A percentile compares a stretch with the other conserved stretches of the same genome.
Conservation (phyloP, 2,888 invertebrate species). For the Limnephilus auricula region DNA sequence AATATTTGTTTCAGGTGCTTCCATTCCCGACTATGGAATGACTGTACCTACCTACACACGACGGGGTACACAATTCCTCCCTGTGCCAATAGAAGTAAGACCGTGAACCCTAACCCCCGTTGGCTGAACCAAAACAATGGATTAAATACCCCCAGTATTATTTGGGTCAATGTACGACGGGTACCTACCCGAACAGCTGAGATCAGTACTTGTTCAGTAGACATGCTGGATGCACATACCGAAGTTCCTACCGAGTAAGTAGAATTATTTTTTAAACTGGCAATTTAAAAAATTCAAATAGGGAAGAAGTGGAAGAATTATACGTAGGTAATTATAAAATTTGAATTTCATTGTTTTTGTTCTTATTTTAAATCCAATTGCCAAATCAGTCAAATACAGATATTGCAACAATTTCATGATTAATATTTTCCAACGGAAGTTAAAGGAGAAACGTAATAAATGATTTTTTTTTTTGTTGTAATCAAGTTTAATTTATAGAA, state of each 20-base stretch:
- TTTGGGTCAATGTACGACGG: slow-evolving; percentile 48
- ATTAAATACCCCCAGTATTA: slow-evolving; percentile 26
- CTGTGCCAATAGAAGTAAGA: slow-evolving; percentile 26
- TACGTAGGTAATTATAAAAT: too few species aligned
- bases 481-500: too few species aligned
- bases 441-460: too few species aligned
- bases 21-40: neutral
- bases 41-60: neutral
- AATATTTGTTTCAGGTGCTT: neutral
- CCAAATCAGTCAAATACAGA: too few species aligned
- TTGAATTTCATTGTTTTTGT: too few species aligned
- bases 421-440: too few species aligned
- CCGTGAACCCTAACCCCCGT: slow-evolving; percentile 41
- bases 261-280: neutral
- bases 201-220: slow-evolving; percentile 4
- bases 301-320: too few species aligned
- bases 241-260: neutral
- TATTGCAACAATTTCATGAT: too few species aligned
- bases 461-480: too few species aligned
- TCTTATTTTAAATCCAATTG: too few species aligned
- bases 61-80: slow-evolving; percentile 22
- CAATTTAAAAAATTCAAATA: neutral
- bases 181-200: slow-evolving; percentile 35
- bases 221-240: neutral
- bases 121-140: slow-evolving; percentile 39